Percentiles rank a stretch among this genome's conserved stretches.
phyloP scores from a whole-genome alignment of 2,888 invertebrate species.

The Mamestra brassicae region DNA sequence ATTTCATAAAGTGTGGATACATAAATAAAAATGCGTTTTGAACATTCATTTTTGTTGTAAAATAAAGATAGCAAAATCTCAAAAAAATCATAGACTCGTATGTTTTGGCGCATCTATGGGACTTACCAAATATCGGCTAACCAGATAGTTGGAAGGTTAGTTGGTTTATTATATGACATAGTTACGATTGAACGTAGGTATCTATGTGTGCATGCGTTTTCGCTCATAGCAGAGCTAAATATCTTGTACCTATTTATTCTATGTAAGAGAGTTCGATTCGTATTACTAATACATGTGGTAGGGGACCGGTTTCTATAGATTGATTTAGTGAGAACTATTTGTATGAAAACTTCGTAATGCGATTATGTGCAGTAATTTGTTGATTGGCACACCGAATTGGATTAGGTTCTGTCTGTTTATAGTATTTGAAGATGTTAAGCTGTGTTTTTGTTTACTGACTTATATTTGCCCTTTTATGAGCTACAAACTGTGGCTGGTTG shows the following conservation, averaged over 20 bases:
- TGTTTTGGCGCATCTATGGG: too few species aligned
- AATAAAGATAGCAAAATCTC: too few species aligned
- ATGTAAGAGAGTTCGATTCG: constrained; percentile 42
- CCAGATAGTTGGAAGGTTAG: too few species aligned
- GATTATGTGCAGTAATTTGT: constrained; percentile 50
- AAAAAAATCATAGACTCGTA: too few species aligned
- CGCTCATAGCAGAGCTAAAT: not conserved
- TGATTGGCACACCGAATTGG: constrained; percentile 48
- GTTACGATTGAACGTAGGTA: too few species aligned
- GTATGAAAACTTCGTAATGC: constrained; percentile 60
- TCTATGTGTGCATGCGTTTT: too few species aligned
- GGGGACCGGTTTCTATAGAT: constrained; percentile 57
- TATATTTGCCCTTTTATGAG: not conserved
- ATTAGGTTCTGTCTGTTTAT: constrained; percentile 27
- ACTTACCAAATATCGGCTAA: too few species aligned
- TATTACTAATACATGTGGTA: constrained; percentile 60
- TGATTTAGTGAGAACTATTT: constrained; percentile 58
- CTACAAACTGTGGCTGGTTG: not conserved
- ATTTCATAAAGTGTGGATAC: too few species aligned
- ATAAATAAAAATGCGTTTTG: too few species aligned
- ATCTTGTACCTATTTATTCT: constrained; percentile 14
- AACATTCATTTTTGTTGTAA: too few species aligned
- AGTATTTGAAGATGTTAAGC: constrained; percentile 28
- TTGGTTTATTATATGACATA: too few species aligned
- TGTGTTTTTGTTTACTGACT: not conserved